These are phyloP conservation scores for Ophraella communa DNA, from an alignment of 2,888 invertebrate species.

Conservation along the genomic window DNA sequence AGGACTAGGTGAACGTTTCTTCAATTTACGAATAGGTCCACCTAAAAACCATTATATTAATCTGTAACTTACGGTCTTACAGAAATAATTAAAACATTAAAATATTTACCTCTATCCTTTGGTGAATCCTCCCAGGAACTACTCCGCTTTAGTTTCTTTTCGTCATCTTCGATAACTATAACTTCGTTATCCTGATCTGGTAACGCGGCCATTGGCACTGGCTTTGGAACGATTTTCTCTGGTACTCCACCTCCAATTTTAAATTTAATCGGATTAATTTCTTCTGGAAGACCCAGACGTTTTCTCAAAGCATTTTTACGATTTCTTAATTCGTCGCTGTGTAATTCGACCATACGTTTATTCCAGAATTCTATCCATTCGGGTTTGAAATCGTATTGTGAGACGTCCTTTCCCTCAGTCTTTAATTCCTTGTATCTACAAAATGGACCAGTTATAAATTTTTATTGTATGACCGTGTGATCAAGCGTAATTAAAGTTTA, in stretches of 20 bases:
- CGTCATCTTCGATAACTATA: conserved; percentile 51
- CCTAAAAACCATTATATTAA: no score
- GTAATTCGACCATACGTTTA: conserved; percentile 78
- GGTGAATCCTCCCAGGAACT: conserved; percentile 58
- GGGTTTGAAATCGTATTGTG: conserved; percentile 84
- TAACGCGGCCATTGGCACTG: conserved; percentile 51
- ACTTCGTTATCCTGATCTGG: conserved; percentile 57
- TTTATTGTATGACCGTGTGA: no score
- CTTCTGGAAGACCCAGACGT: conserved; percentile 57
- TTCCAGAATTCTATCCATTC: conserved; percentile 91
- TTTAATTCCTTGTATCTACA: conserved; percentile 52
- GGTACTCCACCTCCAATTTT: conserved; percentile 49
- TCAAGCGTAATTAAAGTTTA: no score
- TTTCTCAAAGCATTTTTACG: conserved; percentile 74
- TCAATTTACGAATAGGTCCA: conserved; percentile 8
- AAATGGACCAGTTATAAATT: no score
- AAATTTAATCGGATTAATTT: conserved; percentile 56
- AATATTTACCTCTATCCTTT: conserved; percentile 6
- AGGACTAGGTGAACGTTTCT: conserved; percentile 13
- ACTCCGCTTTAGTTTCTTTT: conserved; percentile 47
- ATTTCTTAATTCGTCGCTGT: conserved; percentile 71
- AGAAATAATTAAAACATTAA: no score
- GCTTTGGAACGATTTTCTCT: conserved; percentile 30
- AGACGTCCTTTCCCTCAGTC: conserved; percentile 68
- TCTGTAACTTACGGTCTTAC: no score